These are phyloP conservation scores for Proisotoma minuta DNA, from an alignment of 2,888 invertebrate species.

Conservation along the genomic window DNA sequence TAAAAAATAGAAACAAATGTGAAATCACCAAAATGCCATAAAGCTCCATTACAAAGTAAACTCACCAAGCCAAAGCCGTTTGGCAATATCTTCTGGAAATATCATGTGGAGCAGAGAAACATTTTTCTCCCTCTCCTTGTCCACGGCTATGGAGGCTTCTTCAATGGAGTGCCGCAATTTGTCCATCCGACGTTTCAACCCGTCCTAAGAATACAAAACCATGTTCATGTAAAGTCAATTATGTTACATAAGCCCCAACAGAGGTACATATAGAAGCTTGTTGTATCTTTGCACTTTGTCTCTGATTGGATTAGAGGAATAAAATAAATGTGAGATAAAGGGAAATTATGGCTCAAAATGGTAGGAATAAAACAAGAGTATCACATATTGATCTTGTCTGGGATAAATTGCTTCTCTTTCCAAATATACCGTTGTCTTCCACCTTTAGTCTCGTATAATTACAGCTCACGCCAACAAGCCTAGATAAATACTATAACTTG, in stretches of 20 bases:
- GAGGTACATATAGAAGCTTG: background rate
- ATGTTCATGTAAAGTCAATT: background rate
- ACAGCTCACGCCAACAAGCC: too few relatives aligned
- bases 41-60: slow-evolving; percentile 18
- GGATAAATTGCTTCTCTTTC: too few relatives aligned
- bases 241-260: background rate
- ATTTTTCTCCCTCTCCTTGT: slow-evolving; percentile 88
- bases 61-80: slow-evolving; percentile 85
- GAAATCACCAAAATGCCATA: background rate
- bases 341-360: too few relatives aligned
- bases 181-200: slow-evolving; percentile 84
- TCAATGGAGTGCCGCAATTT: slow-evolving; percentile 89
- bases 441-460: too few relatives aligned
- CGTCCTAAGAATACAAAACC: slow-evolving; percentile 60
- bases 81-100: slow-evolving; percentile 91
- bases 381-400: too few relatives aligned
- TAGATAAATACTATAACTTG: too few relatives aligned
- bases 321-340: too few relatives aligned
- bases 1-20: slow-evolving; percentile 32
- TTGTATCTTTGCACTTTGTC: too few relatives aligned
- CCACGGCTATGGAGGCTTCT: slow-evolving; percentile 86
- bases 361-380: too few relatives aligned
- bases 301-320: too few relatives aligned
- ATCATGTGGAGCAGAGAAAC: slow-evolving; percentile 88
- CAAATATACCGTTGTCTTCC: too few relatives aligned